These are phyloP conservation scores for Clitarchus hookeri DNA, from an alignment of 2,888 invertebrate genomes.

Conservation along the genomic window DNA sequence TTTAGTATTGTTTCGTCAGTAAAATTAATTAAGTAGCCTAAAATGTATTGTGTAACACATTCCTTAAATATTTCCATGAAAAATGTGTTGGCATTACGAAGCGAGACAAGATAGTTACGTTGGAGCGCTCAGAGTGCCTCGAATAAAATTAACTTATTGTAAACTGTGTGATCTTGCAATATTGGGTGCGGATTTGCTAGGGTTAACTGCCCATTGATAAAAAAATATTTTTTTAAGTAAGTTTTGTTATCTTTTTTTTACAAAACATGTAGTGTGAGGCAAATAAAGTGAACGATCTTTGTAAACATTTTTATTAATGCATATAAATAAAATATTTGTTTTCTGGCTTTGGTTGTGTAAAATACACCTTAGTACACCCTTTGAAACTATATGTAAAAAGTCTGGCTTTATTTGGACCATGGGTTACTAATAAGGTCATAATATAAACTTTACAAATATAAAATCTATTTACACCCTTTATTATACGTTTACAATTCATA, in stretches of 20 bases:
- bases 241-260: neutral
- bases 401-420: neutral
- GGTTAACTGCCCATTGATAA: neutral
- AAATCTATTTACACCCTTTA: neutral
- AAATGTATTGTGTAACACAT: neutral
- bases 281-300: neutral
- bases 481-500: neutral
- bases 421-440: neutral
- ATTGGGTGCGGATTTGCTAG: neutral
- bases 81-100: neutral
- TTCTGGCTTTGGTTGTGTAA: neutral
- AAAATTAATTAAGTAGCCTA: neutral
- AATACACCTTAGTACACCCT: neutral
- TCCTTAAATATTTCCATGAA: neutral
- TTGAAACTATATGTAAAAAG: neutral
- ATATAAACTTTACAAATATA: neutral
- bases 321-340: neutral
- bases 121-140: neutral
- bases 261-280: neutral
- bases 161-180: neutral
- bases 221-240: neutral
- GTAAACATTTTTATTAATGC: neutral
- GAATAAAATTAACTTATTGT: neutral
- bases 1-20: neutral
- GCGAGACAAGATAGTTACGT: neutral